Evolutionary conservation across 2,113 vertebrate species (phyloP), one percentile per base, ranked within the genome.

Genomic region (Phalacrocorax brasilianus): DNA sequence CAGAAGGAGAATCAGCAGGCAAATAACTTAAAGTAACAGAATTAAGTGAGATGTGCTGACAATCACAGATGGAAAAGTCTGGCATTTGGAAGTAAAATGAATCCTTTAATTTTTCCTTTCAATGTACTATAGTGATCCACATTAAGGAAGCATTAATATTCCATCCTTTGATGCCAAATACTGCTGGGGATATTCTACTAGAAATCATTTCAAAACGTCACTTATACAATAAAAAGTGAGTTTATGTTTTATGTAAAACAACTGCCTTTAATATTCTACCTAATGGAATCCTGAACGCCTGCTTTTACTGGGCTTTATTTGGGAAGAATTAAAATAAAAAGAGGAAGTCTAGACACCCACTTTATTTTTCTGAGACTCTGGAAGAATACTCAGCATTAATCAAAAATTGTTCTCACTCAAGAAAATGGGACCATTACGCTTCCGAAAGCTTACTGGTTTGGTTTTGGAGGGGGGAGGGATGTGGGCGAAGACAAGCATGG

Each of bases 1-100:
- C 97, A 97, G 96, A 97, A 97, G 97, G 97, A 77, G 45, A 95
- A 82, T 90, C 95, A 96, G 96, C 97, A 97, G 96, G 96, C 92
- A 93, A 88, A 86, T 81, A 95, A 95, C 89, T 90, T 89, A 63
- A 45, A 95, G 67, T 78, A 91, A 87, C 72, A 96, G 83, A 87
- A 91, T 66, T 91, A 89, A 97, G 91, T 76, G 77, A 95, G 85
- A 90, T 61, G 75, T 63, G 79, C 82, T 94, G 85, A 93, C 86
- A 96, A 77, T 84, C 95, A 93, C 92, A 97, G 97, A 96, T 88
- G 93, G 92, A 96, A 75, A 92, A 92, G 24, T 18, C 86, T 97
- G 91, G 84, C 91, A 80, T 91, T 68, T 70, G 63, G 70, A 92
- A 93, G 81, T 76, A 83, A 95, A 95, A 91, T 11, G 47, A 76